Base-by-base conservation (phyloP, 2,888 invertebrate species). In the Andrena hattorfiana region DNA sequence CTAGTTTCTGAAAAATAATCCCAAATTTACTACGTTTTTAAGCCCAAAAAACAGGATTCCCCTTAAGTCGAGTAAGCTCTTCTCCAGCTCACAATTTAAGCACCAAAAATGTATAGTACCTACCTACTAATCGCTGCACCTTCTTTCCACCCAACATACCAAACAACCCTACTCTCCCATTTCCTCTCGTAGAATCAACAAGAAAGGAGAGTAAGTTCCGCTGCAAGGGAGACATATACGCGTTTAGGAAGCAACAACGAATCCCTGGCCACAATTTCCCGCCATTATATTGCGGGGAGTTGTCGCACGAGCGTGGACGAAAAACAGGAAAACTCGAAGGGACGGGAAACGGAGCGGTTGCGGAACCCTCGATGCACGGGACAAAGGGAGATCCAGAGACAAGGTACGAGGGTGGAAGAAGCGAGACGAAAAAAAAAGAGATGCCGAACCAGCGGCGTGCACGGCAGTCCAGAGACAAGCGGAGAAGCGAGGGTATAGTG, bases 401-500 rank as follows among this genome's bases (percentile, higher is more conserved):
- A 51, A 30, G 63, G 30, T 66, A 69, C 59, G 72, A 63, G 67
- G 78, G 51, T 70, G 64, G 67, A 64, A 77, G 70, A 62, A 77
- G 76, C 59, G 72, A 68, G 63, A 82, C 63, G 56, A 56, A 23
- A 59, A 49, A 75, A 54, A 77, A 81, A 51, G 63, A 74, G 69
- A 81, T 75, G 69, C 62, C 76, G 26, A 66, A 74, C 72, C 51
- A 64, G 87, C 82, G 79, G 79, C 82, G 82, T 74, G 75, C 67
- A 81, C 70, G 80, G 78, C 49, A 85, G 85, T 81, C 86, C 62
- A 85, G 26, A 79, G 89, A 81, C 81, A 84, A 85, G 84, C 78
- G 69, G 85, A 86, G 83, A 81, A 73, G 68, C 84, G 87, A 78
- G 78, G 42, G 42, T 42, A 42, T 77, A 83, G 87, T 56, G 62